Percentiles rank a stretch among this genome's conserved stretches.
Evolutionary conservation across 1,140 invertebrate species (phyloP).

Genomic region (Samia ricini): DNA sequence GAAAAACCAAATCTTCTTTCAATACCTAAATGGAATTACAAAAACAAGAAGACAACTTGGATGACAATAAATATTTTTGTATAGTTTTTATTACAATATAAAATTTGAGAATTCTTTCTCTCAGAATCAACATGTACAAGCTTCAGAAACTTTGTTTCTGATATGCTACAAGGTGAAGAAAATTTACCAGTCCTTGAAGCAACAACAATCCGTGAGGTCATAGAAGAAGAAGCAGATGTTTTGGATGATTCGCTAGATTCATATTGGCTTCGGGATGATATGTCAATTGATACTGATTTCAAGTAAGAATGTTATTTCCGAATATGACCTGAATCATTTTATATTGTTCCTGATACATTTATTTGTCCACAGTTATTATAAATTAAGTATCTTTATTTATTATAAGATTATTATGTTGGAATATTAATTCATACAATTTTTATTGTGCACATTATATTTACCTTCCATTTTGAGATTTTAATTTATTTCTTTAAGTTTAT

Average conservation of each 20-base stretch:
- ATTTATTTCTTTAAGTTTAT: too few species aligned
- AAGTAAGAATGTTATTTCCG: conserved; percentile 32
- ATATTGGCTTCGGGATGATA: conserved; percentile 63
- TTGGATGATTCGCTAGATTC: conserved; percentile 61
- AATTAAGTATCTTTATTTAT: too few species aligned
- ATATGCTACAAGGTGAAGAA: conserved; percentile 52
- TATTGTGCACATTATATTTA: too few species aligned
- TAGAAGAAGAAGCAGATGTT: conserved; percentile 60
- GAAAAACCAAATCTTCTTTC: too few species aligned
- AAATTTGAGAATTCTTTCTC: neutral
- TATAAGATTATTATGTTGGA: too few species aligned
- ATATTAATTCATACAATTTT: too few species aligned
- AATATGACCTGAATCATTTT: neutral
- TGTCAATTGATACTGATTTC: conserved; percentile 47
- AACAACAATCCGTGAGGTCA: conserved; percentile 55
- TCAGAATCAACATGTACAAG: conserved; percentile 66
- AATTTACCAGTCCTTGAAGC: conserved; percentile 53
- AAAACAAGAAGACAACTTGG: too few species aligned
- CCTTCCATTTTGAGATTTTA: too few species aligned
- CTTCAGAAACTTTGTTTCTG: conserved; percentile 64
- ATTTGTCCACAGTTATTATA: too few species aligned
- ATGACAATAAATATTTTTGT: too few species aligned
- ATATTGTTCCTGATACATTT: too few species aligned
- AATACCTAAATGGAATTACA: too few species aligned
- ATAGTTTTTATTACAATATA: neutral